Evolutionary conservation across 2,888 invertebrate genomes (phyloP).

Genomic region (Eupithecia tripunctaria): DNA sequence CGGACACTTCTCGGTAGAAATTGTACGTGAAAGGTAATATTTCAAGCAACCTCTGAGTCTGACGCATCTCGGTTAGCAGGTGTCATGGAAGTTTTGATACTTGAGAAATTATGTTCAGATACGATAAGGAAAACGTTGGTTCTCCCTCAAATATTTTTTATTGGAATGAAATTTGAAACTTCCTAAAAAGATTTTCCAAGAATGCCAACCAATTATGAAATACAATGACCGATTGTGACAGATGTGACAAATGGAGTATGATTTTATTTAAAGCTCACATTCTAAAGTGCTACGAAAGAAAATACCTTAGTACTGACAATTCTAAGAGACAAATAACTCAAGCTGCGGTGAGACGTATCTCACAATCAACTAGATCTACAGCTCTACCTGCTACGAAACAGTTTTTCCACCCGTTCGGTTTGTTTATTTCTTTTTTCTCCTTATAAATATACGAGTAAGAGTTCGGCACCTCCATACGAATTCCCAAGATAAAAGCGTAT

Average conservation of each 20-base stretch:
- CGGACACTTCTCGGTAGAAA: constrained; percentile 63
- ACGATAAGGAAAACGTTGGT: constrained; percentile 10
- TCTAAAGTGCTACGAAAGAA: constrained; percentile 55
- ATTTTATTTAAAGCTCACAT: constrained; percentile 6
- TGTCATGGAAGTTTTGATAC: constrained; percentile 54
- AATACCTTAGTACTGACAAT: constrained; percentile 70
- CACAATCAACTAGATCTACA: constrained; percentile 81
- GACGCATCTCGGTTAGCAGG: constrained; percentile 53
- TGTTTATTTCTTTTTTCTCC: constrained; percentile 78
- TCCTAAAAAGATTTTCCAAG: neutral
- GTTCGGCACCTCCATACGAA: constrained; percentile 77
- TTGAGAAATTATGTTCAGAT: constrained; percentile 42
- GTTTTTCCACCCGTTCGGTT: constrained; percentile 72
- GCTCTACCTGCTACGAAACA: constrained; percentile 58
- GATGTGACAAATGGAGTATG: neutral
- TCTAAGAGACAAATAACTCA: constrained; percentile 81
- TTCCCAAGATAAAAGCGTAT: constrained; percentile 81
- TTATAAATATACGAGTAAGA: constrained; percentile 82
- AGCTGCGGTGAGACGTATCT: constrained; percentile 73
- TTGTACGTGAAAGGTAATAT: constrained; percentile 69
- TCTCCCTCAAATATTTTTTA: constrained; percentile 13
- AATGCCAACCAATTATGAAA: neutral
- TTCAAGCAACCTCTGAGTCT: constrained; percentile 65
- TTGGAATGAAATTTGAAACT: neutral
- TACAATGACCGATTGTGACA: neutral